Evolutionary conservation across 1,140 invertebrate genomes (phyloP).

Genomic region (Periplaneta americana): DNA sequence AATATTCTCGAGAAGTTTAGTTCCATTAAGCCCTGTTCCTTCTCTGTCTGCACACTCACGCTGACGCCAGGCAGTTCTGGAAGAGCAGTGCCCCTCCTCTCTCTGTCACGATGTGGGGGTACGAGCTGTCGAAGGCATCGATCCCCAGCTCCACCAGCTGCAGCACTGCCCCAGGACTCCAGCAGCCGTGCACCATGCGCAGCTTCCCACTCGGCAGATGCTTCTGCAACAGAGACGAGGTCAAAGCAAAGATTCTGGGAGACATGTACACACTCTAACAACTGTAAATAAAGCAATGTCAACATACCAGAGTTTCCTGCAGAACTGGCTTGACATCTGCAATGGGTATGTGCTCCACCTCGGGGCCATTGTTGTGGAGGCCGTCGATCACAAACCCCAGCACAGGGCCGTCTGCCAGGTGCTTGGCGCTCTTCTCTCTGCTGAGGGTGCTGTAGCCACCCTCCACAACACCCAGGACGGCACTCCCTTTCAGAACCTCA

Average conservation of each 20-base stretch:
- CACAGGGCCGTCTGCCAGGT: slow-evolving; percentile 46
- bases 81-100: slow-evolving; percentile 41
- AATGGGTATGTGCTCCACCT: slow-evolving; percentile 48
- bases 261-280: neutral
- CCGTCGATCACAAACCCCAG: slow-evolving; percentile 75
- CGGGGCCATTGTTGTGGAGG: slow-evolving; percentile 62
- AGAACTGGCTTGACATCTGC: slow-evolving; percentile 55
- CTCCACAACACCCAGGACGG: slow-evolving; percentile 63
- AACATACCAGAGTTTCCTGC: slow-evolving; percentile 48
- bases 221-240: slow-evolving; percentile 40
- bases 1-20: too few relatives aligned
- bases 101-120: slow-evolving; percentile 56
- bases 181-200: slow-evolving; percentile 58
- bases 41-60: too few relatives aligned
- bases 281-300: neutral
- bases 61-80: neutral
- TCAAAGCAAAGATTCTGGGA: neutral
- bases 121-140: slow-evolving; percentile 80
- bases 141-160: slow-evolving; percentile 60
- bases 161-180: slow-evolving; percentile 57
- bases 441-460: slow-evolving; percentile 59
- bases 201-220: slow-evolving; percentile 57
- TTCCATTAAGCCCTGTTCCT: too few relatives aligned
- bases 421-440: slow-evolving; percentile 50
- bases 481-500: slow-evolving; percentile 31